Evolutionary conservation across 2,113 vertebrate species (phyloP).

Genomic region (Strix uralensis): DNA sequence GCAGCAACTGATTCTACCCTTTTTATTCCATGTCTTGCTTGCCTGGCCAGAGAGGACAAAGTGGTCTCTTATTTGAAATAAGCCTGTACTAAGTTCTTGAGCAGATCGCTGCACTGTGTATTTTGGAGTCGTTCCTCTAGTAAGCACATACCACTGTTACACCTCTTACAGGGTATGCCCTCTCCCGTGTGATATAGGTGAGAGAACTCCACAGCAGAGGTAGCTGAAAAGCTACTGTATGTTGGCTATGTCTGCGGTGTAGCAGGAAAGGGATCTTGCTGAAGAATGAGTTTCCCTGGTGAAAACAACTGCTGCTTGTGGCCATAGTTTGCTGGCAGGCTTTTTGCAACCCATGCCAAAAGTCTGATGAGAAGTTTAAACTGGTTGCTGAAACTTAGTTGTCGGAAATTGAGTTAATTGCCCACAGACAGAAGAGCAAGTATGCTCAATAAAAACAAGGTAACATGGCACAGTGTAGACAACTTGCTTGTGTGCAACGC

Average conservation of each 20-base stretch:
- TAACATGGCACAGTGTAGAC: not conserved
- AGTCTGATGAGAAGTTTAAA: conserved; percentile 26
- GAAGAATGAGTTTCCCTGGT: conserved; percentile 16
- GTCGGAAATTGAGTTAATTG: conserved; percentile 42
- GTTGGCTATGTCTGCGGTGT: not conserved
- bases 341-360: conserved; percentile 23
- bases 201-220: not conserved
- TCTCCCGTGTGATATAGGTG: not conserved
- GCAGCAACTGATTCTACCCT: conserved; percentile 1
- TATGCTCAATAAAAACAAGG: not conserved
- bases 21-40: conserved; percentile 1
- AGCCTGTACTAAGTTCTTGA: not conserved
- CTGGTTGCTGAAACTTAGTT: conserved; percentile 36
- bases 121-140: conserved; percentile 48
- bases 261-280: not conserved
- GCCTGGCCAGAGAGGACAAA: not conserved
- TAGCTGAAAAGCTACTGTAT: conserved; percentile 34
- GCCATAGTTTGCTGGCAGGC: conserved; percentile 24
- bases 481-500: not conserved
- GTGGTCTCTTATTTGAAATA: conserved; percentile 22
- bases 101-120: conserved; percentile 1
- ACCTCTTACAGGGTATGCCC: not conserved
- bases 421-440: conserved; percentile 9
- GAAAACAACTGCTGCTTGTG: conserved; percentile 41
- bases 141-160: conserved; percentile 2